phyloP scores from a whole-genome alignment of 2,797 vertebrate species.

The Chromis chromis region DNA sequence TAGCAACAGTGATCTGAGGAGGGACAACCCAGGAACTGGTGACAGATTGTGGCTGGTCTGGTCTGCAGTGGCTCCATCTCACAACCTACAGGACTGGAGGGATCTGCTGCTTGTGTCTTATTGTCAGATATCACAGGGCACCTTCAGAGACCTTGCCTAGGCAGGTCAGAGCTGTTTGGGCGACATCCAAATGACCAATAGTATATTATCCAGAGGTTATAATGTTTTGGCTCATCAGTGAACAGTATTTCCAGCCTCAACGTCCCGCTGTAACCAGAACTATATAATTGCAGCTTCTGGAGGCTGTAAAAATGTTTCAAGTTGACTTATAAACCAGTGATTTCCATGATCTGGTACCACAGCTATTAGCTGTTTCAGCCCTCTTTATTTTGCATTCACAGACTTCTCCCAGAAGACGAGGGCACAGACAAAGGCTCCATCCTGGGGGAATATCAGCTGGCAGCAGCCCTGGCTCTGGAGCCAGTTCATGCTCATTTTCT shows the following conservation, averaged over 20 bases:
- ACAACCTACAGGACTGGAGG: not conserved
- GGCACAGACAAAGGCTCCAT: slow-evolving; percentile 47
- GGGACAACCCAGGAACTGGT: too few relatives aligned
- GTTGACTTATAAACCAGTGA: not conserved
- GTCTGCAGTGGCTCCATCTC: too few relatives aligned
- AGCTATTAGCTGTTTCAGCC: slow-evolving; percentile 3
- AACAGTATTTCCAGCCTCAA: not conserved
- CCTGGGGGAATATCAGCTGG: slow-evolving; percentile 40
- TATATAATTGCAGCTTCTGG: not conserved
- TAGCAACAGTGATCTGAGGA: too few relatives aligned
- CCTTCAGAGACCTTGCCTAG: too few relatives aligned
- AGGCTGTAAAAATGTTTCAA: not conserved
- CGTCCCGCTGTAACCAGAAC: not conserved
- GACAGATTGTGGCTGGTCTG: too few relatives aligned
- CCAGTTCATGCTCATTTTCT: slow-evolving; percentile 26
- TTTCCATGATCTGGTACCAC: not conserved
- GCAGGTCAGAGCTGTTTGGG: not conserved
- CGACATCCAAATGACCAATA: not conserved
- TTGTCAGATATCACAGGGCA: not conserved
- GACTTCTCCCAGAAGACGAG: slow-evolving; percentile 56
- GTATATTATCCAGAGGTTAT: not conserved
- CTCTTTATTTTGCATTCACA: slow-evolving; percentile 52
- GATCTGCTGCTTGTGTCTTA: not conserved
- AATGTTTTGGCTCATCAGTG: slow-evolving; percentile 3
- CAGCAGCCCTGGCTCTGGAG: slow-evolving; percentile 53